phyloP scores from a whole-genome alignment of 2,797 vertebrate genomes.

The Rhabdophis nuchalis region DNA sequence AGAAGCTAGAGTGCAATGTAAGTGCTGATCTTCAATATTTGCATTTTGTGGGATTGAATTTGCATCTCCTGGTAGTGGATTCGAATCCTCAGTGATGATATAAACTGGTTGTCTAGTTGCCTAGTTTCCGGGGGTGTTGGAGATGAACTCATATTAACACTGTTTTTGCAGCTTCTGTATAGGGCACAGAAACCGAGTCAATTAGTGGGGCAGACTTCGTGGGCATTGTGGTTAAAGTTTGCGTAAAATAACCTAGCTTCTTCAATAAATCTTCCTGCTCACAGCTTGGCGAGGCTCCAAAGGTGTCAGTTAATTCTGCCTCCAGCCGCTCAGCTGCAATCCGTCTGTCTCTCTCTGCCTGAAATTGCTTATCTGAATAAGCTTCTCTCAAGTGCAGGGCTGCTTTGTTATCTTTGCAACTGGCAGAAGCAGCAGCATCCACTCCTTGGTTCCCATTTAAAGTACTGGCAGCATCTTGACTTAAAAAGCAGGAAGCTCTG shows the following conservation, averaged over 20 bases:
- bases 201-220: not conserved
- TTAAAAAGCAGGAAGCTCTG: not conserved
- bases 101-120: not conserved
- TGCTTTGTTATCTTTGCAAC: not conserved
- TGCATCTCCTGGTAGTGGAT: not conserved
- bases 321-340: not conserved
- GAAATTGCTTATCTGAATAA: not conserved
- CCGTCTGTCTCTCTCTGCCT: not conserved
- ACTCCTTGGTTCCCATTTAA: not conserved
- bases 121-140: not conserved
- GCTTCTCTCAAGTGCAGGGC: not conserved
- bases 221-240: not conserved
- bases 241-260: not conserved
- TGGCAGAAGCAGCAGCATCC: not conserved
- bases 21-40: not conserved
- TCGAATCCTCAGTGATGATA: not conserved
- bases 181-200: not conserved
- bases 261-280: not conserved
- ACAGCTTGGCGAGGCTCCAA: not conserved
- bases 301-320: not conserved
- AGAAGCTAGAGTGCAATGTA: not conserved
- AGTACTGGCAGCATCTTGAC: not conserved
- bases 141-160: not conserved
- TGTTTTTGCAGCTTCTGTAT: not conserved
- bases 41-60: not conserved